These are phyloP conservation scores for Glossosoma conforme DNA, from an alignment of 1,140 invertebrate species.

Conservation along the genomic window DNA sequence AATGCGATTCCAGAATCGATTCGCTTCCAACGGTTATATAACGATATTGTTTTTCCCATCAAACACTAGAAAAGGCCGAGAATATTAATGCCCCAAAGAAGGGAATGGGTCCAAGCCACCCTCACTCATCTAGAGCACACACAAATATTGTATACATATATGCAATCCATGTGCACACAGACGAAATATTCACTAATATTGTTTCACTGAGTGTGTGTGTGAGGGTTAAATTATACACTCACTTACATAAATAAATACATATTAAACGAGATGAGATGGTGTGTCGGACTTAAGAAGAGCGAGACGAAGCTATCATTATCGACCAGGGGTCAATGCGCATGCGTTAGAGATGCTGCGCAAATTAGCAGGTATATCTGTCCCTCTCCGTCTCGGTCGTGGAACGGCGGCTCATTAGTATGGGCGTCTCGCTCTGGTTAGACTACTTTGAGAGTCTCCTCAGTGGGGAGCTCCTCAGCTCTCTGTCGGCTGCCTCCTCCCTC, in stretches of 20 bases:
- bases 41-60: not conserved
- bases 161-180: not conserved
- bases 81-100: not conserved
- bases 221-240: constrained; percentile 25
- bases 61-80: not conserved
- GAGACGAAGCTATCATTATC: constrained; percentile 32
- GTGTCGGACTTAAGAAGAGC: constrained; percentile 26
- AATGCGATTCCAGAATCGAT: not conserved
- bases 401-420: constrained; percentile 19
- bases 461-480: not conserved
- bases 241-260: constrained; percentile 33
- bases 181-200: not conserved
- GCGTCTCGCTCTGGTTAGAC: constrained; percentile 17
- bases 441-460: not conserved
- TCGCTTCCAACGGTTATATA: not conserved
- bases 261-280: constrained; percentile 27
- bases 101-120: not conserved
- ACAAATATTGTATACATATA: too few relatives aligned
- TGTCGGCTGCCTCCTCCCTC: not conserved
- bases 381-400: constrained; percentile 6
- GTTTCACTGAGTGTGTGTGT: not conserved
- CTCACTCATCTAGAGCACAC: not conserved
- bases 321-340: constrained; percentile 31
- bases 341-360: constrained; percentile 29
- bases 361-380: constrained; percentile 20